Base-by-base conservation (phyloP, 2,113 vertebrate genomes). In the Ictalurus punctatus region DNA sequence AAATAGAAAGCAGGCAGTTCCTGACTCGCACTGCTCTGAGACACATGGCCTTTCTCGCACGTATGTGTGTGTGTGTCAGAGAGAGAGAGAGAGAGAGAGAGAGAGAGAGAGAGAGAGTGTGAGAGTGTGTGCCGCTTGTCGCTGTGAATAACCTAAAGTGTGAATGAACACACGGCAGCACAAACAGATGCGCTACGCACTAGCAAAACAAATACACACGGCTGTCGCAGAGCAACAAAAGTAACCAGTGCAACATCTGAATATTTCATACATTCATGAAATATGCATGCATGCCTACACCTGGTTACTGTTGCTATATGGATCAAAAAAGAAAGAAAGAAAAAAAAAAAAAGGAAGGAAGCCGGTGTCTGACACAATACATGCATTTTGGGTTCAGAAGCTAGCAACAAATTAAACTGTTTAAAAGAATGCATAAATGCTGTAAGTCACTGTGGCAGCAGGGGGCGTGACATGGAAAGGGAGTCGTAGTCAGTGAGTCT, bases 81-180 rank as follows among this genome's bases (percentile, higher is more conserved):
- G 48, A 13, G 83, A 7, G 40, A 13, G 48, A 13, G 48, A 30
- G 59, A 30, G 17, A 25, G 23, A 44, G 40, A 44, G 21, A 14
- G 83, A 16, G 61, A 25, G 48, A 13, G 48, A 30, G 61, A 30
- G 19, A 25, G 14, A 92, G 93, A 91, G 92, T 93, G 52, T 27
- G 56, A 91, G 90, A 73, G 82, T 37, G 86, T 59, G 44, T 93
- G 94, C 91, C 94, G 92, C 92, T 93, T 93, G 92, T 94, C 93
- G 92, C 92, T 92, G 93, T 96, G 93, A 97, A 97, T 96, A 96
- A 96, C 94, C 93, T 94, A 97, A 61, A 91, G 58, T 71, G 84
- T 87, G 65, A 85, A 85, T 30, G 63, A n/a, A 19, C 40, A 30
- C 9, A 21, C 14, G 21, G 65, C 59, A 84, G 61, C 83, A 85